Base-by-base conservation (phyloP, 2,797 vertebrate species). In the Lagorchestes hirsutus region DNA sequence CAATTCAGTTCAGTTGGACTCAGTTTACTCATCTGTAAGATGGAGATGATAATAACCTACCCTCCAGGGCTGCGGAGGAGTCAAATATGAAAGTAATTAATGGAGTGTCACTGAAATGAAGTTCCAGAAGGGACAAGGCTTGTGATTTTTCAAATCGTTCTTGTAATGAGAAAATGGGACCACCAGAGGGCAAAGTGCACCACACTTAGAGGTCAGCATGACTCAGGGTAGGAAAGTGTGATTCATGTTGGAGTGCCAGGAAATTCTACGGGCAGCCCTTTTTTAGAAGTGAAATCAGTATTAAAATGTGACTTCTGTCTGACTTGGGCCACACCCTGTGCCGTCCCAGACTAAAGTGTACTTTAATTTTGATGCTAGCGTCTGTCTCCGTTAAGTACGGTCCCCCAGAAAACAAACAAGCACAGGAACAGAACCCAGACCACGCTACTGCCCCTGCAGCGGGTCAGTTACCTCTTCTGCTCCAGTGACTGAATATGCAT, bases 401-500 rank as follows among this genome's bases (percentile, higher is more conserved):
- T 3, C 3, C 74, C 67, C 40, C 22, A 27, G 24, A 46, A 50
- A 87, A 67, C 31, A 67, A 67, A 82, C 6, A 74, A 74, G 46
- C 6, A 74, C 22, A 46, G 34, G 82, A 34, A 18, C 31, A 28
- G 54, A 10, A 29, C 5, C 34, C 27, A 11, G 11, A 12, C 16
- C n/a, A 82, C 9, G n/a, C 6, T 18, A 24, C n/a, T 40, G n/a
- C 18, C n/a, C 67, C 28, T 22, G 18, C 6, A 1, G 54, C 2
- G 0, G 24, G 5, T 1, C 92, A 55, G 24, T 93, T 97, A 99
- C 99, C 99, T 99, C 98, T 97, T 99, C 99, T 0, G 98, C 99
- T 4, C 99, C 99, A 0, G 99, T 99, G 96, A 99, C 98, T 0
- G 99, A 99, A 95, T 99, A 99, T 0, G 99, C 99, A 0, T 99